Evolutionary conservation across 2,797 vertebrate genomes (phyloP).

Genomic region (Alosa sapidissima): DNA sequence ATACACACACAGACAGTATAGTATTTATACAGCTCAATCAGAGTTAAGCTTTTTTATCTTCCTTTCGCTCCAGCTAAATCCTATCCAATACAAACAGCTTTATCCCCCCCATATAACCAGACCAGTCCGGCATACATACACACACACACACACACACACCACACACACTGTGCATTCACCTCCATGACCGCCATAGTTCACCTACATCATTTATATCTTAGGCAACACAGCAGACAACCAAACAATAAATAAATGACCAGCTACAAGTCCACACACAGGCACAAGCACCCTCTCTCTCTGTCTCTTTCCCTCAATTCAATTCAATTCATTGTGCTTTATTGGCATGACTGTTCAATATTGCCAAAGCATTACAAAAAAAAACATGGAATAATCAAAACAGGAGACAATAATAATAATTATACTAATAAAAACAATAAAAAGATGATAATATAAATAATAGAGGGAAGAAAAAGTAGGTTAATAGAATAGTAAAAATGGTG

Average conservation of each 20-base stretch:
- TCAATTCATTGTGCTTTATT: too few relatives aligned
- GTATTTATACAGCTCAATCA: conserved; percentile 58
- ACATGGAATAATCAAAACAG: too few relatives aligned
- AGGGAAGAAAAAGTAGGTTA: too few relatives aligned
- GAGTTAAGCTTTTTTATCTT: conserved; percentile 61
- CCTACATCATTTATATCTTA: conserved; percentile 46
- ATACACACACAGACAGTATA: conserved; percentile 37
- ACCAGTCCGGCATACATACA: conserved; percentile 48
- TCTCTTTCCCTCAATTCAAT: too few relatives aligned
- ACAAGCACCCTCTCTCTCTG: background rate
- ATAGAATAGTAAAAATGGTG: too few relatives aligned
- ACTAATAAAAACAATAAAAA: too few relatives aligned
- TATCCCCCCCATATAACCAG: conserved; percentile 58
- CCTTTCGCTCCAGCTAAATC: conserved; percentile 64
- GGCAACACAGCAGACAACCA: conserved; percentile 40
- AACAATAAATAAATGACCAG: conserved; percentile 32
- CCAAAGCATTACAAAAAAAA: too few relatives aligned
- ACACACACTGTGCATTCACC: background rate
- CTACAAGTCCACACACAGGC: background rate
- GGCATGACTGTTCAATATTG: too few relatives aligned
- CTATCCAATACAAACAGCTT: conserved; percentile 64
- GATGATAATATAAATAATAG: too few relatives aligned
- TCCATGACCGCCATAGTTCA: conserved; percentile 26
- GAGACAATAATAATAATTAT: too few relatives aligned
- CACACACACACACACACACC: conserved; percentile 28